Evolutionary conservation across 2,888 invertebrate genomes (phyloP), one percentile per base, ranked within the genome.

Genomic region (Endomychus coccineus): DNA sequence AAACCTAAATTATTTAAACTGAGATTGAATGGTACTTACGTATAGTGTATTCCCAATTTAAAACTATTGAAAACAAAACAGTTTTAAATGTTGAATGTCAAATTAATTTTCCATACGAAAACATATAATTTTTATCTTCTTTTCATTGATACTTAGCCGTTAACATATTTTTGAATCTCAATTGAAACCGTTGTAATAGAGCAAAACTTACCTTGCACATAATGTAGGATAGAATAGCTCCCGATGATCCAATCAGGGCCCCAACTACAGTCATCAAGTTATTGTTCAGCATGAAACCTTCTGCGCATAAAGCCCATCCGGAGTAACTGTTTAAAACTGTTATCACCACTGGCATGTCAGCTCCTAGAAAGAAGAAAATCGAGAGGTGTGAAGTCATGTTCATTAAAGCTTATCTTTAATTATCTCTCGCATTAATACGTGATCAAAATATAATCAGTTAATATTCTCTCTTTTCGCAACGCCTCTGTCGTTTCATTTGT

Each of bases 201-300:
- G 5, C 9, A 9, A 25, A 29, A 32, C 43, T 52, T 60, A 84
- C 86, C 73, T 87, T 87, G 75, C 90, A 91, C 91, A 91, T 91
- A 58, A 91, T 91, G 68, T 91, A 89, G 0, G 90, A 90, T 4
- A 91, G 74, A 65, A 91, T 91, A 43, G 90, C 91, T 54, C 91
- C 91, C 39, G 88, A 88, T 40, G 87, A 87, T 30, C 91, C 90
- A 62, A 91, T 91, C 46, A 91, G 70, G 5, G 91, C 88, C 16
- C 91, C 90, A 17, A 91, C 88, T 52, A 90, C 80, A 11, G 91
- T 91, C 86, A 91, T 88, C 41, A 91, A 70, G 49, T 85, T 87
- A 68, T 91, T 91, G 69, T 91, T 86, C 44, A 91, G 68, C 90
- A 91, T 91, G 68, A 91, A 90, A 19, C 91, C 91, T 70, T 91